These are phyloP conservation scores for Epinephelus cyanopodus DNA, from an alignment of 2,113 vertebrate genomes.

Conservation along the genomic window DNA sequence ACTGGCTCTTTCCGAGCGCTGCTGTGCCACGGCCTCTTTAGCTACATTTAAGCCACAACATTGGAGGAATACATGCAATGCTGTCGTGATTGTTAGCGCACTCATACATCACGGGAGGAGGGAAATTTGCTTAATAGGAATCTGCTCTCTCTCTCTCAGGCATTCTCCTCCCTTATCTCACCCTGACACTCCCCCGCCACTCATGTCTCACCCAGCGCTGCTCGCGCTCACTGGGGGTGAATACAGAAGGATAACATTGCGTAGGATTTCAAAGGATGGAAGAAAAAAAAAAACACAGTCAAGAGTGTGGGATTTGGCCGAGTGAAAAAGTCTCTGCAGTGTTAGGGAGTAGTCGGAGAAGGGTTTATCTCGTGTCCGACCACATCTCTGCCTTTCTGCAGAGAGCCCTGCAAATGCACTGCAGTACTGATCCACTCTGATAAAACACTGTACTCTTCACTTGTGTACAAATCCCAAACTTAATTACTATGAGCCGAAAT, in stretches of 20 bases:
- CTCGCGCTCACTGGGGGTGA: constrained; percentile 36
- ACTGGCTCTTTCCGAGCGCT: constrained; percentile 13
- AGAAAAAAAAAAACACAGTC: constrained; percentile 1
- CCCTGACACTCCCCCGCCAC: constrained; percentile 26
- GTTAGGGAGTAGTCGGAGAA: constrained; percentile 41
- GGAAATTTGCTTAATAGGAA: constrained; percentile 52
- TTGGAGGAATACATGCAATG: constrained; percentile 38
- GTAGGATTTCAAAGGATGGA: constrained; percentile 59
- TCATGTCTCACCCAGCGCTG: constrained; percentile 39
- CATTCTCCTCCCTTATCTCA: constrained; percentile 46
- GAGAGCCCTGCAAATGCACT: constrained; percentile 35
- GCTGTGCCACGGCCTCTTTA: constrained; percentile 46
- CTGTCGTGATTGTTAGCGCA: constrained; percentile 46
- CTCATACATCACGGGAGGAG: constrained; percentile 52
- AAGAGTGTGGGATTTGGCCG: constrained; percentile 58
- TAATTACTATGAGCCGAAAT: constrained; percentile 63
- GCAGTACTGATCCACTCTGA: constrained; percentile 43
- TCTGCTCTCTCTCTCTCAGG: constrained; percentile 30
- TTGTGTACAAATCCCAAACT: constrained; percentile 66
- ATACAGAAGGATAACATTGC: constrained; percentile 37
- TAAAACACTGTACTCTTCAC: constrained; percentile 44
- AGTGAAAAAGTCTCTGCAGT: constrained; percentile 54
- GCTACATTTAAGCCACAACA: constrained; percentile 47
- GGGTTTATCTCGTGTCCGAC: constrained; percentile 47
- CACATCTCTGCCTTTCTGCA: constrained; percentile 32